These are phyloP conservation scores for Saccopteryx bilineata DNA, from an alignment of 2,113 vertebrate genomes.

Conservation along the genomic window DNA sequence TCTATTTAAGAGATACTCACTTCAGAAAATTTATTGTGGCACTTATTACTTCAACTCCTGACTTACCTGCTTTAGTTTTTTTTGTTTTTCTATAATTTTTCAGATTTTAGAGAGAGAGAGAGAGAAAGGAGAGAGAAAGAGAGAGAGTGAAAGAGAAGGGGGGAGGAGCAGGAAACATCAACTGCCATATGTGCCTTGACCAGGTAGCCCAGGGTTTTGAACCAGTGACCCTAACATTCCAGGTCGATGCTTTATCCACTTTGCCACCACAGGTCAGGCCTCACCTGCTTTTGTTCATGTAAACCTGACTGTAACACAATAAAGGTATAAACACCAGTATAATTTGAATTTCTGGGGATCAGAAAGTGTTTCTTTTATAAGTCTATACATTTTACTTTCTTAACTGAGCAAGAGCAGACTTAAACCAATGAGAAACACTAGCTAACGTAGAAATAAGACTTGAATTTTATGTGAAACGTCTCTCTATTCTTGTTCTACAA, in stretches of 20 bases:
- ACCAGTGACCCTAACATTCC: too few relatives aligned
- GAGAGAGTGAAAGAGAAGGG: too few relatives aligned
- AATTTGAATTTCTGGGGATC: not conserved
- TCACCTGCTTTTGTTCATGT: not conserved
- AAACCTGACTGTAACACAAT: not conserved
- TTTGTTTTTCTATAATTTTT: too few relatives aligned
- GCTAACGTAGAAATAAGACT: not conserved
- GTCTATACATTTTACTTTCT: not conserved
- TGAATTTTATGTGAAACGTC: constrained; percentile 14
- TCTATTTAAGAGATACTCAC: not conserved
- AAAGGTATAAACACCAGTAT: not conserved
- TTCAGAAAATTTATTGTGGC: not conserved
- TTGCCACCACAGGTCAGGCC: not conserved
- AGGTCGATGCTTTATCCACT: too few relatives aligned
- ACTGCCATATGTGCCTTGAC: too few relatives aligned
- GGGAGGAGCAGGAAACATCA: too few relatives aligned
- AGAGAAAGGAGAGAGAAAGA: too few relatives aligned
- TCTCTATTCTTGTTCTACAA: not conserved
- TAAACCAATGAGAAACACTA: not conserved
- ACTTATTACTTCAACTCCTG: not conserved
- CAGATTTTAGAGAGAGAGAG: too few relatives aligned
- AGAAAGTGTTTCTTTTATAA: not conserved
- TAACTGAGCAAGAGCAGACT: not conserved
- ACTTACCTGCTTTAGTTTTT: not conserved
- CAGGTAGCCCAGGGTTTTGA: too few relatives aligned